Percentiles rank a stretch among this genome's conserved stretches.
phyloP scores from a whole-genome alignment of 2,888 invertebrate species.

The Theretra japonica region DNA sequence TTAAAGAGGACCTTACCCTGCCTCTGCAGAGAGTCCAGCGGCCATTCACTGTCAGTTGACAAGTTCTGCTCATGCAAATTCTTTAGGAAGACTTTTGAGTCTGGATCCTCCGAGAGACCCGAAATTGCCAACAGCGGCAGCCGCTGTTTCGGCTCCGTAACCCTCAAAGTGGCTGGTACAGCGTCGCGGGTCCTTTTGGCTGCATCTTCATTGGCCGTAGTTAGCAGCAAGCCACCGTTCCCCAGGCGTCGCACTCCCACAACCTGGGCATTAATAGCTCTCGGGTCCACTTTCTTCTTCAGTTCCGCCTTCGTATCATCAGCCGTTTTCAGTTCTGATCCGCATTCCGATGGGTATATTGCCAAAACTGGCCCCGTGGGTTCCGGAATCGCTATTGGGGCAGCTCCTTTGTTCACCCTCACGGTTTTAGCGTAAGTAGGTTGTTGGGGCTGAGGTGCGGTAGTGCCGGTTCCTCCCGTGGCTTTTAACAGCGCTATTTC shows the following conservation, averaged over 20 bases:
- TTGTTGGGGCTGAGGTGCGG: too few relatives aligned
- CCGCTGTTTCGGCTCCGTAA: constrained; percentile 17
- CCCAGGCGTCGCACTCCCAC: constrained; percentile 31
- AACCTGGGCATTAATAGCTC: neutral
- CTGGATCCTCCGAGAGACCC: neutral
- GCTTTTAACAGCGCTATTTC: neutral
- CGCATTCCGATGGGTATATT: constrained; percentile 31
- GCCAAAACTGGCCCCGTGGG: constrained; percentile 30
- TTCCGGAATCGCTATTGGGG: neutral
- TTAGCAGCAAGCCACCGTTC: constrained; percentile 34
- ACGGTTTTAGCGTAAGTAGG: too few relatives aligned
- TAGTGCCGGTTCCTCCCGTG: neutral
- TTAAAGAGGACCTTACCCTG: neutral
- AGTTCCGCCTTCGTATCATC: constrained; percentile 32
- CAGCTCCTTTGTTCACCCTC: too few relatives aligned
- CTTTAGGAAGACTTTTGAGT: neutral
- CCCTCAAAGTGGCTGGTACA: constrained; percentile 27
- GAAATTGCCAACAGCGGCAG: constrained; percentile 17
- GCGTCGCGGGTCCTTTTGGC: constrained; percentile 28
- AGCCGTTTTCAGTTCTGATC: neutral
- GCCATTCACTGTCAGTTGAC: neutral
- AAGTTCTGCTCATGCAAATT: neutral
- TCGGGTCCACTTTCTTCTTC: neutral
- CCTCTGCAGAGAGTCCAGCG: neutral
- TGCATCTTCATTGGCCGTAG: constrained; percentile 10